These are phyloP conservation scores for Trissolcus brochymenae DNA, from an alignment of 2,888 invertebrate genomes.

Conservation along the genomic window DNA sequence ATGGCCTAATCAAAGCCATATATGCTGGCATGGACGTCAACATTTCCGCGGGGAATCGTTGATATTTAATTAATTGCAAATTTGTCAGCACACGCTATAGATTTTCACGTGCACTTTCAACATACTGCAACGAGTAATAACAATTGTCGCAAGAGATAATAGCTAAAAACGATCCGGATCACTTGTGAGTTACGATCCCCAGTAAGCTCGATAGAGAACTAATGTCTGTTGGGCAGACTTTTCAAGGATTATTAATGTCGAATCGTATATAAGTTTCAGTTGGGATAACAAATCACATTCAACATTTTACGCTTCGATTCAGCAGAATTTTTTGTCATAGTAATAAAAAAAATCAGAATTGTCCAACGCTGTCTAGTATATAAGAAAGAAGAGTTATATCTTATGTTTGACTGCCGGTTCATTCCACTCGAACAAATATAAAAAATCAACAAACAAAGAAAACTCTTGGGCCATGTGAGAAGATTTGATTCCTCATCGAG, in stretches of 20 bases:
- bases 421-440: too few relatives aligned
- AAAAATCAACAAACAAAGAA: too few relatives aligned
- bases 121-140: constrained; percentile 4
- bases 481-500: background rate
- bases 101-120: too few relatives aligned
- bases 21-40: background rate
- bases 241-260: constrained; percentile 13
- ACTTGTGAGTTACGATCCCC: background rate
- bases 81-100: background rate
- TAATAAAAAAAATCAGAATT: too few relatives aligned
- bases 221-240: constrained; percentile 4
- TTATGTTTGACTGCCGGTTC: too few relatives aligned
- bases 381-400: too few relatives aligned
- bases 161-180: constrained; percentile 16
- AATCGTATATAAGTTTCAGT: too few relatives aligned
- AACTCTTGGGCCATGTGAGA: background rate
- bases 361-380: too few relatives aligned
- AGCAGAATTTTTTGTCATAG: too few relatives aligned
- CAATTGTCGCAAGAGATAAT: constrained; percentile 15
- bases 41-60: background rate
- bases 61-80: background rate
- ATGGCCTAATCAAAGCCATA: background rate
- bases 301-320: too few relatives aligned
- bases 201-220: too few relatives aligned
- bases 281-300: too few relatives aligned